Evolutionary conservation across 2,888 invertebrate genomes (phyloP).

Genomic region (Epinotia ramella): DNA sequence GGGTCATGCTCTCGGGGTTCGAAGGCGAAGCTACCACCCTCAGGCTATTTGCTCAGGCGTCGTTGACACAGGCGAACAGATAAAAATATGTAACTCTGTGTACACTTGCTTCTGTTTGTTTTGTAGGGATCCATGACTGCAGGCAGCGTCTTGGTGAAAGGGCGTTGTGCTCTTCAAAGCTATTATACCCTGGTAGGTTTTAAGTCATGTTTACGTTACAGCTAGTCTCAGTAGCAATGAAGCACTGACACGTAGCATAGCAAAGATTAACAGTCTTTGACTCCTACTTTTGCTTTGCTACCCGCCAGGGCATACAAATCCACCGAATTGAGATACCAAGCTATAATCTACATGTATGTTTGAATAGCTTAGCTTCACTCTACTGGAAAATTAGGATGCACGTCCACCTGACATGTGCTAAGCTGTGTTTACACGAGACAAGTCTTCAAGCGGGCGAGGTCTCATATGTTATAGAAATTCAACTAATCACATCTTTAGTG

Average conservation of each 20-base stretch:
- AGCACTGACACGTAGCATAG: no score
- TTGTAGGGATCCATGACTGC: constrained; percentile 35
- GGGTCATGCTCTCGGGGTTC: constrained; percentile 8
- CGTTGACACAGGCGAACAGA: constrained; percentile 74
- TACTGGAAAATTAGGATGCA: no score
- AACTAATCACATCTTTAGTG: background rate
- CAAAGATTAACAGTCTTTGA: no score
- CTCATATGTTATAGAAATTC: no score
- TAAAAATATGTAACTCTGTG: constrained; percentile 79
- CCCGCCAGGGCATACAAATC: background rate
- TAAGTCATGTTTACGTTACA: background rate
- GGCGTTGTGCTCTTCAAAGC: constrained; percentile 38
- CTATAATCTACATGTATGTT: no score
- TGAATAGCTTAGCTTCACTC: no score
- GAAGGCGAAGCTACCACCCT: constrained; percentile 59
- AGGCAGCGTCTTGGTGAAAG: constrained; percentile 26
- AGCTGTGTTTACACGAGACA: no score
- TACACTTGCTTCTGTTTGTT: constrained; percentile 69
- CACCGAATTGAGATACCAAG: background rate
- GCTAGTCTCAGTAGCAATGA: background rate
- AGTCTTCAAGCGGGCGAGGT: no score
- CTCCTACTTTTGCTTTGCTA: no score
- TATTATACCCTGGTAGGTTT: constrained; percentile 2
- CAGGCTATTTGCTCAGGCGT: constrained; percentile 72
- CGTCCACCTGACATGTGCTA: no score